Percentiles rank a stretch among this genome's conserved stretches.
Conservation (phyloP, 2,113 vertebrate genomes). For the Dissostichus mawsoni region DNA sequence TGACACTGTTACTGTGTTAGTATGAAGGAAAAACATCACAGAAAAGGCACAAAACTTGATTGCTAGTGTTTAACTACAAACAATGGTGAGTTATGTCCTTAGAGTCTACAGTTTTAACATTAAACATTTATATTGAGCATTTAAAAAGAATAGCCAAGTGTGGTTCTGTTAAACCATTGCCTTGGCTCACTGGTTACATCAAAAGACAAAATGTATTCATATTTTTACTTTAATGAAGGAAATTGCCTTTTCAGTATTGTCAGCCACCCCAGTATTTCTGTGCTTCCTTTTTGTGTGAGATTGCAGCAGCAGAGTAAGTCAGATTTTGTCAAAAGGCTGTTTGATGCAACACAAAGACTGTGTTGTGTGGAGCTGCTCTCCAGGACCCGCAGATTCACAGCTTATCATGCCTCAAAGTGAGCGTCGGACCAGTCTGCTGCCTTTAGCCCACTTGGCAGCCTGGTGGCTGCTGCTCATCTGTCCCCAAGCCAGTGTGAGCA, state of each 20-base stretch:
- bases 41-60: no score
- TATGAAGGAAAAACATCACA: no score
- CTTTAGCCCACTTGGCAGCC: constrained; percentile 80
- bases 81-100: no score
- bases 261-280: neutral
- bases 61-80: no score
- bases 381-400: constrained; percentile 63
- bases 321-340: constrained; percentile 39
- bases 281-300: constrained; percentile 21
- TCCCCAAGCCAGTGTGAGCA: constrained; percentile 75
- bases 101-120: no score
- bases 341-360: constrained; percentile 50
- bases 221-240: neutral
- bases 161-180: neutral
- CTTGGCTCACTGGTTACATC: neutral
- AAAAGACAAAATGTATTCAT: neutral
- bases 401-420: constrained; percentile 74
- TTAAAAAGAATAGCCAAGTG: neutral
- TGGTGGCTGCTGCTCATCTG: constrained; percentile 79
- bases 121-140: no score
- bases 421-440: constrained; percentile 70
- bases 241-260: neutral
- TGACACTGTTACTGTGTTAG: no score
- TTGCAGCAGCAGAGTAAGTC: constrained; percentile 20
- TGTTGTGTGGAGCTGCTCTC: constrained; percentile 26